Conservation (phyloP, 2,113 vertebrate genomes). For the Anhinga rufa region DNA sequence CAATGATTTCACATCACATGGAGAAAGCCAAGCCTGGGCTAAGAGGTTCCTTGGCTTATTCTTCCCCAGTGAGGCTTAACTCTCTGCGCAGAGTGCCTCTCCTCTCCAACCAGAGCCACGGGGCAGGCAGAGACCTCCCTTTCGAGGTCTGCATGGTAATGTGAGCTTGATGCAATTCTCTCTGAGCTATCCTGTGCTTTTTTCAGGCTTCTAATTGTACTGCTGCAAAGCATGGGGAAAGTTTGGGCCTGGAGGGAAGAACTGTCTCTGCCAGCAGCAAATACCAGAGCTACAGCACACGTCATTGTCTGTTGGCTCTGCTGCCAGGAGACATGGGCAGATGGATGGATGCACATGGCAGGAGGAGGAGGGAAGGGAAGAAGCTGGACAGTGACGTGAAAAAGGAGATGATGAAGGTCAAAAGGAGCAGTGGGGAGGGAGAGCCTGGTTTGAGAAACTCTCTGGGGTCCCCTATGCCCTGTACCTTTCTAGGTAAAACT, state of each 20-base stretch:
- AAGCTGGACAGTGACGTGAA: background rate
- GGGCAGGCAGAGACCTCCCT: background rate
- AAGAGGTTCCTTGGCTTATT: background rate
- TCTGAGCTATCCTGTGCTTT: background rate
- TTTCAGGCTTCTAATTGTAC: background rate
- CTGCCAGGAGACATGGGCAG: background rate
- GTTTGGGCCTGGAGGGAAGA: background rate
- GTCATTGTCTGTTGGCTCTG: background rate
- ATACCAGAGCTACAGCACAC: background rate
- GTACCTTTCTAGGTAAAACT: background rate
- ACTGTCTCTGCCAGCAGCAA: background rate
- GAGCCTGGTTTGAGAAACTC: background rate
- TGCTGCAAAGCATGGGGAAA: background rate
- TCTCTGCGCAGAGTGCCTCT: background rate
- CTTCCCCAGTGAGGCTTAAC: background rate
- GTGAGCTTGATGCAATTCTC: rapidly evolving
- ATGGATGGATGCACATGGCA: background rate
- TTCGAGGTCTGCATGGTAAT: background rate
- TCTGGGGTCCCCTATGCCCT: background rate
- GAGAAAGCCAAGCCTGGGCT: background rate
- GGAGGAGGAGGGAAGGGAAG: background rate
- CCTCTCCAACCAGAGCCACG: background rate
- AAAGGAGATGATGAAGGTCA: background rate
- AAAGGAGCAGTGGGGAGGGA: background rate
- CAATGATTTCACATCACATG: background rate